Percentiles rank a stretch among this genome's conserved stretches.
Conservation (phyloP, 2,113 vertebrate species). For the Oryzias celebensis region DNA sequence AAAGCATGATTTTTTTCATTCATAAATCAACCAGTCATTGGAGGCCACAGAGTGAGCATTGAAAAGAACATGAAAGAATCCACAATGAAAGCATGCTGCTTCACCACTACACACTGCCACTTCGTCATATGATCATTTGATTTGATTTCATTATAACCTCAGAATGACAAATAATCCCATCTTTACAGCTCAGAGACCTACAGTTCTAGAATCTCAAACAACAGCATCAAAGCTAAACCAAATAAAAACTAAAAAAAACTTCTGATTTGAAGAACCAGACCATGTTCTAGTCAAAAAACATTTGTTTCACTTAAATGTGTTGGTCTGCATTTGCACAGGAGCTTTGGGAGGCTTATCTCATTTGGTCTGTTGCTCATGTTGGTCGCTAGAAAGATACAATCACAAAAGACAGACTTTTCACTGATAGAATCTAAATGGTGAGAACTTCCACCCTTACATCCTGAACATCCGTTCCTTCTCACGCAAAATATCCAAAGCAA, state of each 20-base stretch:
- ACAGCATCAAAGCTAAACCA: not conserved
- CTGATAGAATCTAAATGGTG: not conserved
- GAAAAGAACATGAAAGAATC: not conserved
- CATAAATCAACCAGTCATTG: conserved; percentile 2
- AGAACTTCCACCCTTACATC: too few species aligned
- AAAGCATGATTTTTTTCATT: conserved; percentile 7
- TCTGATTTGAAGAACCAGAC: not conserved
- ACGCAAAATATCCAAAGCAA: too few species aligned
- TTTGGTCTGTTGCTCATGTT: conserved; percentile 17
- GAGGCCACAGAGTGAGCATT: not conserved
- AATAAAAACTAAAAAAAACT: not conserved
- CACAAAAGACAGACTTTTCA: not conserved
- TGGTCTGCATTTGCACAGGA: too few species aligned
- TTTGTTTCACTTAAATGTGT: too few species aligned
- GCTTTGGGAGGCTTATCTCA: too few species aligned
- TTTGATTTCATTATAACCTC: not conserved
- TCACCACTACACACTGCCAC: too few species aligned
- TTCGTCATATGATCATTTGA: too few species aligned
- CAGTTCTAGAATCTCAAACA: not conserved
- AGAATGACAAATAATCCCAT: not conserved
- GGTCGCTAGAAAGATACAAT: conserved; percentile 4
- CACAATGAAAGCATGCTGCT: not conserved
- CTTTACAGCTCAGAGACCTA: conserved; percentile 3
- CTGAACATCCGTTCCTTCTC: too few species aligned
- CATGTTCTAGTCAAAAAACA: too few species aligned